Conservation (phyloP, 2,113 vertebrate species). For the Oryzias melastigma region DNA sequence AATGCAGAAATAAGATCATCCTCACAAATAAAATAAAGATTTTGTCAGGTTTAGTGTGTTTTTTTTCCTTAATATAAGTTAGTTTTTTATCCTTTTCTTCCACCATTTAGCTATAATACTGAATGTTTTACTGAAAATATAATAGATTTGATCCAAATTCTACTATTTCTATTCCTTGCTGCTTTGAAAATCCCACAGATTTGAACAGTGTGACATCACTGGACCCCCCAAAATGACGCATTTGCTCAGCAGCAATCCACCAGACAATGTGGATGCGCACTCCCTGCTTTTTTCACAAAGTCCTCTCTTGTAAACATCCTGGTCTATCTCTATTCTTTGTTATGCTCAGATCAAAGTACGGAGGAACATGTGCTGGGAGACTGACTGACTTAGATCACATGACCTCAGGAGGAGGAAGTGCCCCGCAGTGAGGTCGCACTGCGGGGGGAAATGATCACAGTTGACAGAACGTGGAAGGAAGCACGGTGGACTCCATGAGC, state of each 20-base stretch:
- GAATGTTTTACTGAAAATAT: no score
- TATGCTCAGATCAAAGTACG: conserved; percentile 44
- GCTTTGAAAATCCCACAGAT: conserved; percentile 1
- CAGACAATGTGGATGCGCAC: conserved; percentile 1
- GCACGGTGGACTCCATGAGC: conserved; percentile 28
- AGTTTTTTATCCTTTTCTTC: no score
- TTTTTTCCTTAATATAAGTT: no score
- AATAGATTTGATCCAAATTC: no score
- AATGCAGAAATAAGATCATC: no score
- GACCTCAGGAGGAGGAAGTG: conserved; percentile 48
- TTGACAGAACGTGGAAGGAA: conserved; percentile 69
- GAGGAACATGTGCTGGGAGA: conserved; percentile 35
- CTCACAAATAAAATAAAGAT: no score
- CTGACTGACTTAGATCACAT: conserved; percentile 50
- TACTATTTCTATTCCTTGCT: background rate
- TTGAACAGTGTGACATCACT: background rate
- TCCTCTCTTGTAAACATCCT: conserved; percentile 41
- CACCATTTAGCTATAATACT: no score
- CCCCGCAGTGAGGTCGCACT: conserved; percentile 53
- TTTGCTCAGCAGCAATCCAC: background rate
- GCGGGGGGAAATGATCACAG: conserved; percentile 56
- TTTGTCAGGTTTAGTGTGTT: no score
- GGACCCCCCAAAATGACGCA: conserved; percentile 3
- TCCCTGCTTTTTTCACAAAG: conserved; percentile 16
- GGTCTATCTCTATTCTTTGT: conserved; percentile 9